These are phyloP conservation scores for Semibalanus balanoides DNA, from an alignment of 1,140 invertebrate species.

Conservation along the genomic window DNA sequence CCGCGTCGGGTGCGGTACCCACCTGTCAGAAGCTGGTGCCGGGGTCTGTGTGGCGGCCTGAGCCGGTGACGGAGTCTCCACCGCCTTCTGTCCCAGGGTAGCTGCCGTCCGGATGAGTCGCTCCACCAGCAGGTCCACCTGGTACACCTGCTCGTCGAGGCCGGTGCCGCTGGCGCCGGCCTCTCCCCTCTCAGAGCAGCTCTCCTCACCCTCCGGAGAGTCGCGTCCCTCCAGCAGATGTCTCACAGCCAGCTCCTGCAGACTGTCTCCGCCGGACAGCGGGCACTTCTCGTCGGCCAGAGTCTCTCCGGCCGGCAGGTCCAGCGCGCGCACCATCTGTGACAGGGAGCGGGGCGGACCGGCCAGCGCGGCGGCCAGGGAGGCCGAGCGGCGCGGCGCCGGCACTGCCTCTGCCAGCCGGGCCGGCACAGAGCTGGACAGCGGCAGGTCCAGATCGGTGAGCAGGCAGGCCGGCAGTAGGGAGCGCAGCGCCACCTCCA, in stretches of 20 bases:
- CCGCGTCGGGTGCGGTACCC: too few species aligned
- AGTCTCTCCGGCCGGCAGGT: background rate
- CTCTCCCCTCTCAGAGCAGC: background rate
- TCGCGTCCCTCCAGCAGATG: background rate
- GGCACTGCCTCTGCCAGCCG: background rate
- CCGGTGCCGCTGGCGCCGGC: too few species aligned
- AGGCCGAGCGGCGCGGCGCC: slow-evolving; percentile 2
- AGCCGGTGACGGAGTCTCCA: background rate
- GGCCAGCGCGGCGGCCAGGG: background rate
- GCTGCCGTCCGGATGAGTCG: background rate
- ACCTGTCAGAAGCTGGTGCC: background rate
- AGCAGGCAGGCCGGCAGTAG: background rate
- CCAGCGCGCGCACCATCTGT: background rate
- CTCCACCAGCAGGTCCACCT: background rate
- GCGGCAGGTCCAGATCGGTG: background rate
- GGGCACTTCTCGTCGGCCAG: background rate
- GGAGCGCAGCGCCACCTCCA: slow-evolving; percentile 32
- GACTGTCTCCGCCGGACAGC: background rate
- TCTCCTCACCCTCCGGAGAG: background rate
- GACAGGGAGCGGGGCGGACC: background rate
- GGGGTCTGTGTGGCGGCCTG: background rate
- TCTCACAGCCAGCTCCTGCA: background rate
- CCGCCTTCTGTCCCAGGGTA: too few species aligned
- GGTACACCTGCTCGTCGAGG: background rate
- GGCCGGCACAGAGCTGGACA: background rate